phyloP scores from a whole-genome alignment of 2,113 vertebrate species.

The Hipposideros armiger region DNA sequence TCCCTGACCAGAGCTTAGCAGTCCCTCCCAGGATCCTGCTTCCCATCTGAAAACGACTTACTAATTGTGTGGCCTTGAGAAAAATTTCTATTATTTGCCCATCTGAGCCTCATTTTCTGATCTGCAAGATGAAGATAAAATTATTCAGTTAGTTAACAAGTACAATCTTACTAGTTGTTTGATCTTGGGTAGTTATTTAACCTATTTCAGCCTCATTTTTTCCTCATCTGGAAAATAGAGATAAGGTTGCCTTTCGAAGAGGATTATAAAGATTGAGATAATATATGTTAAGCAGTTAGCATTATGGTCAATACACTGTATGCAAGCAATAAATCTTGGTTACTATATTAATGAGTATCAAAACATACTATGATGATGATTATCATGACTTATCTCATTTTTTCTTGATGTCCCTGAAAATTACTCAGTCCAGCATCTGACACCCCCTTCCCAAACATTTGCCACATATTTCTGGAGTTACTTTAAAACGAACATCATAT shows the following conservation, averaged over 20 bases:
- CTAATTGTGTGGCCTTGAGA: neutral
- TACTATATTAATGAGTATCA: conserved; percentile 25
- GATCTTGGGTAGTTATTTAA: neutral
- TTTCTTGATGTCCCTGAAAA: conserved; percentile 45
- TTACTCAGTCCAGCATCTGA: neutral
- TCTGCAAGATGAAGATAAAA: conserved; percentile 60
- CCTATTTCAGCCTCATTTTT: conserved; percentile 36
- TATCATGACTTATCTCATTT: neutral
- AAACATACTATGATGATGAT: neutral
- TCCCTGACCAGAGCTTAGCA: neutral
- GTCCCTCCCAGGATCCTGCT: neutral
- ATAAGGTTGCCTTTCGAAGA: conserved; percentile 30
- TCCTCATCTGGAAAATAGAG: neutral
- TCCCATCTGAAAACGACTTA: conserved; percentile 3
- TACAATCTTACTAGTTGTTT: neutral
- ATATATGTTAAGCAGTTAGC: conserved; percentile 23
- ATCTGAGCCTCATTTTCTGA: neutral
- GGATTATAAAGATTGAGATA: neutral
- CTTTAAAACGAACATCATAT: conserved; percentile 25
- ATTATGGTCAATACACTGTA: neutral
- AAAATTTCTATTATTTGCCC: neutral
- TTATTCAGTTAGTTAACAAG: conserved; percentile 30
- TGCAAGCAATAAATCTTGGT: neutral
- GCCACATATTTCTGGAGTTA: conserved; percentile 23
- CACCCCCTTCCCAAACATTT: neutral